A percentile compares a stretch with the other conserved stretches of the same genome.
These are phyloP conservation scores for Leptarthrus brevirostris DNA, from an alignment of 2,888 invertebrate genomes.

Conservation along the genomic window DNA sequence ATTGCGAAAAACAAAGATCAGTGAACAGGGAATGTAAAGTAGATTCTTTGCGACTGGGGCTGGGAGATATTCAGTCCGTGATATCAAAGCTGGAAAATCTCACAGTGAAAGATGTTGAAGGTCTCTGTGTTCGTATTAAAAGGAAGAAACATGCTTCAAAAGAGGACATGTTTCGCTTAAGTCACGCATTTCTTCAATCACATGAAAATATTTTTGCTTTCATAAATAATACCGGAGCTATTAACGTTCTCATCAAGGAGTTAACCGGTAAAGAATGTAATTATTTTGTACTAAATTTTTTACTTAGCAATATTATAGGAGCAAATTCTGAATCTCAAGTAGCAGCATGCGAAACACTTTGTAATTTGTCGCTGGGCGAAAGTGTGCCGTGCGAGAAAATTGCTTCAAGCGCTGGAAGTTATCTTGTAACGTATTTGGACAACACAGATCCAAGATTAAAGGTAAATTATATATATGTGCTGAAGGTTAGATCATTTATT, in stretches of 20 bases:
- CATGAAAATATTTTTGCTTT: slow-evolving; percentile 62
- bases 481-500: neutral
- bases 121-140: slow-evolving; percentile 62
- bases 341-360: slow-evolving; percentile 62
- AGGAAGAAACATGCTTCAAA: slow-evolving; percentile 62
- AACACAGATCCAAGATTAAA: slow-evolving; percentile 59
- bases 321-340: slow-evolving; percentile 60
- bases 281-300: neutral
- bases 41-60: slow-evolving; percentile 62
- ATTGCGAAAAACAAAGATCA: slow-evolving; percentile 59
- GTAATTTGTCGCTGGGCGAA: slow-evolving; percentile 64
- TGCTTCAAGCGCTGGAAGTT: slow-evolving; percentile 61
- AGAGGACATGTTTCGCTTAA: slow-evolving; percentile 63
- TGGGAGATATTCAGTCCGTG: slow-evolving; percentile 62
- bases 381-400: slow-evolving; percentile 63
- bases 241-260: slow-evolving; percentile 64
- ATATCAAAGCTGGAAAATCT: slow-evolving; percentile 60
- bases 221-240: slow-evolving; percentile 61
- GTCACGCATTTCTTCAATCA: slow-evolving; percentile 63
- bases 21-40: slow-evolving; percentile 57
- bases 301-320: slow-evolving; percentile 56
- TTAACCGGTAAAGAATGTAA: slow-evolving; percentile 59
- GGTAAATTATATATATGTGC: slow-evolving; percentile 22
- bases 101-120: slow-evolving; percentile 61
- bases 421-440: slow-evolving; percentile 62